Evolutionary conservation across 2,113 vertebrate species (phyloP).

Genomic region (Anolis carolinensis): DNA sequence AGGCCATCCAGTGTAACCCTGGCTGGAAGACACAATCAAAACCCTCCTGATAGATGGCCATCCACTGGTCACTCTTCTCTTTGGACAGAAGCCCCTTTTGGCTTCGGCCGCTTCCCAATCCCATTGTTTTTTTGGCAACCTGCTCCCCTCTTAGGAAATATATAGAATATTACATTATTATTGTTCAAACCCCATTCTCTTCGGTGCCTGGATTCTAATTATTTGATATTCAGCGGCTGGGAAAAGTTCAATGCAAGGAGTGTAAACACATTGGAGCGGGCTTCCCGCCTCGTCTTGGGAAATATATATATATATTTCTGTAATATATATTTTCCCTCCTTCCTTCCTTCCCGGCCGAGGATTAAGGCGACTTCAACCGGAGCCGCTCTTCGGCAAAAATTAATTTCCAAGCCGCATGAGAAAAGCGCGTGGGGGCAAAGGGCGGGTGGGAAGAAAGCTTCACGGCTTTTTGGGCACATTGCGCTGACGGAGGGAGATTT

Average conservation of each 20-base stretch:
- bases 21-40: no score
- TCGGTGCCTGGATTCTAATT: constrained; percentile 16
- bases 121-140: no score
- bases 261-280: constrained; percentile 12
- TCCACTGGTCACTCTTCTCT: no score
- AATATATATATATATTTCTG: not conserved
- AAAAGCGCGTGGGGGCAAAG: not conserved
- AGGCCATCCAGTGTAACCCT: no score
- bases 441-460: no score
- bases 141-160: not conserved
- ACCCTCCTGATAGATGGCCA: no score
- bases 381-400: constrained; percentile 1
- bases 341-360: not conserved
- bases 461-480: no score
- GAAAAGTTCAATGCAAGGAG: constrained; percentile 15
- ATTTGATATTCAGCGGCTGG: constrained; percentile 18
- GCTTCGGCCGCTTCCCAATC: no score
- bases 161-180: constrained; percentile 16
- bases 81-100: not conserved
- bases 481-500: no score
- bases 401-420: constrained; percentile 4
- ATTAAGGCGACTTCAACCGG: not conserved
- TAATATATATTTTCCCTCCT: no score
- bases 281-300: constrained; percentile 3
- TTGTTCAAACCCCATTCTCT: not conserved